These are phyloP conservation scores for Heterotilapia buettikoferi DNA, from an alignment of 2,113 vertebrate genomes.

Conservation along the genomic window DNA sequence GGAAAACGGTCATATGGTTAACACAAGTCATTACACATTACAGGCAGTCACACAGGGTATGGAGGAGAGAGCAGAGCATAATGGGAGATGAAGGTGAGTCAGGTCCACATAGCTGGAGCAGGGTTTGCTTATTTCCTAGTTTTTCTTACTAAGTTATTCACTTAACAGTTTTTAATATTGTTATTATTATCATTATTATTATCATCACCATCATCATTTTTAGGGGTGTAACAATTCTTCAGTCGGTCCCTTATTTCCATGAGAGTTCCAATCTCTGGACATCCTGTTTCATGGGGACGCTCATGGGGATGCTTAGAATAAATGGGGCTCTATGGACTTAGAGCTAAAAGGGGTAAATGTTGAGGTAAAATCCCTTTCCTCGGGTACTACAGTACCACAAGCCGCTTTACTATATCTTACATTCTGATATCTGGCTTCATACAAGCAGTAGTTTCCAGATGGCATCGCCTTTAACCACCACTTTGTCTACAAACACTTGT, in stretches of 20 bases:
- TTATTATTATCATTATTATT: neutral
- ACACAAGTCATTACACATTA: neutral
- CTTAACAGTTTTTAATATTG: neutral
- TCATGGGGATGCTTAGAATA: neutral
- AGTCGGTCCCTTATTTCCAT: neutral
- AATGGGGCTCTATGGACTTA: neutral
- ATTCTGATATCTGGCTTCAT: neutral
- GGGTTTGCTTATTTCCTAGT: neutral
- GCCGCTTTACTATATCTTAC: neutral
- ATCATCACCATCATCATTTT: neutral
- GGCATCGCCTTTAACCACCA: neutral
- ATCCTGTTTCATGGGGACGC: neutral
- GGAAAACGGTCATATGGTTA: constrained; percentile 56
- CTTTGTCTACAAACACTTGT: neutral
- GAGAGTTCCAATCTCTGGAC: neutral
- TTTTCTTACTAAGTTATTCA: neutral
- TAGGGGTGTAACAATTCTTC: neutral
- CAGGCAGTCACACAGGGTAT: neutral
- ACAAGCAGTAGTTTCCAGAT: neutral
- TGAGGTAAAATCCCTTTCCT: neutral
- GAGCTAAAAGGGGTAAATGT: neutral
- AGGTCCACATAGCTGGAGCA: neutral
- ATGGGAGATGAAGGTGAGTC: neutral
- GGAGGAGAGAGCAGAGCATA: neutral
- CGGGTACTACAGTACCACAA: neutral